Base-by-base conservation (phyloP, 2,888 invertebrate genomes). In the Thymelicus sylvestris region DNA sequence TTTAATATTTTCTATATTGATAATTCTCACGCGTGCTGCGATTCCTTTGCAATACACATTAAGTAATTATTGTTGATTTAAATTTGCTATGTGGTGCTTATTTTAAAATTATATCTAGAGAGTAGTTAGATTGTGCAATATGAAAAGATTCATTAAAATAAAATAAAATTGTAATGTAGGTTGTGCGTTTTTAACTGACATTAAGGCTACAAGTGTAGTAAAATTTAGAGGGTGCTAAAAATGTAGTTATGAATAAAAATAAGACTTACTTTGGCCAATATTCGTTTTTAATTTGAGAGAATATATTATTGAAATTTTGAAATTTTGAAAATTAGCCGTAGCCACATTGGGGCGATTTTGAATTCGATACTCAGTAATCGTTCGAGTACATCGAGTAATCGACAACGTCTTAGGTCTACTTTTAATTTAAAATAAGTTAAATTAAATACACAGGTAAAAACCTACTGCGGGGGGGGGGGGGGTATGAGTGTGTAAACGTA, bases 51-150 rank as follows among this genome's bases (percentile, higher is more conserved):
- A 64, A 48, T 41, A 41, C 31, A 44, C 44, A 50, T 48, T 62
- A 48, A 6, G 24, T 63, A 62, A 47, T 50, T 63, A 31, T 50
- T 31, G n/a, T 38, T 31, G 15, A 6, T 19, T 63, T 38, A 50
- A 63, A 31, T 63, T 62, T 50, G 63, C 31, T n/a, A 39, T 15
- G 15, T 64, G 64, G 48, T 63, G 63, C 63, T 63, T 63, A 31
- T 50, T 50, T 62, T 63, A 6, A 50, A 64, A 52, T 64, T 38
- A 10, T 64, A 52, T 8, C 13, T 64, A 50, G 50, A 10, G 15
- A 39, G 38, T 64, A 50, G 48, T 31, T n/a, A 39, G 59, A 59
- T 59, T 39, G 59, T 59, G 59, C 59, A 59, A 59, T 59, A 59
- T 59, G 59, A 39, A 59, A 59, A 44, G 44, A 10, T 57, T 38